Base-by-base conservation (phyloP, 2,113 vertebrate species). In the Oreochromis tanganicae region DNA sequence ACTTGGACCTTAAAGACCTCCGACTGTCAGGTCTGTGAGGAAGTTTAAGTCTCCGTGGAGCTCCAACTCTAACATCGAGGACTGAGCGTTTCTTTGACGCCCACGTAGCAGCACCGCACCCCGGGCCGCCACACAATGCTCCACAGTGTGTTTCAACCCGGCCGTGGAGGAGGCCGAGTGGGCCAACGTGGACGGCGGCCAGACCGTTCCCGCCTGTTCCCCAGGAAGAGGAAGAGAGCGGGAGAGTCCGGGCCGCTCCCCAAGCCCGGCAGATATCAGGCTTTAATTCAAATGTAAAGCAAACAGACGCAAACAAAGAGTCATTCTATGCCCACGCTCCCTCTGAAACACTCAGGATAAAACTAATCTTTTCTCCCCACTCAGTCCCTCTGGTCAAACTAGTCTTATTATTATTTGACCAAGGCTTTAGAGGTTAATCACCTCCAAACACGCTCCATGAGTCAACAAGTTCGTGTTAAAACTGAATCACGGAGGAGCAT, bases 241-340 rank as follows among this genome's bases (percentile, higher is more conserved):
- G 87, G 88, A 88, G 78, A 86, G 94, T 93, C 92, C 92, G 46
- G 93, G 93, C 91, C 93, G 82, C 95, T 95, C 95, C 96, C 92
- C 41, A 87, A 46, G 82, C 83, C 88, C 84, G 90, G 92, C 91
- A 91, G 86, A 88, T 87, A 85, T 63, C 27, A 66, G 63, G 87
- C 88, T 92, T 84, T 9, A 46, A 57, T 82, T 84, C 85, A 84
- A 43, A 91, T 59, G 85, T 75, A 91, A 93, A 85, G 83, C 59
- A 85, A 91, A 93, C 87, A 88, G 52, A 84, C 0, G 1, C 73
- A 57, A 73, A 93, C 93, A 94, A 90, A 92, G 89, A 91, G 43
- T 27, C 12, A 24, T 48, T 89, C 85, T 88, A 84, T 81, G 50
- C 78, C 36, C 43, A 11, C 56, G 1, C 54, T 9, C 13, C 41